Base-by-base conservation (phyloP, 2,113 vertebrate species). In the Labeo catla region DNA sequence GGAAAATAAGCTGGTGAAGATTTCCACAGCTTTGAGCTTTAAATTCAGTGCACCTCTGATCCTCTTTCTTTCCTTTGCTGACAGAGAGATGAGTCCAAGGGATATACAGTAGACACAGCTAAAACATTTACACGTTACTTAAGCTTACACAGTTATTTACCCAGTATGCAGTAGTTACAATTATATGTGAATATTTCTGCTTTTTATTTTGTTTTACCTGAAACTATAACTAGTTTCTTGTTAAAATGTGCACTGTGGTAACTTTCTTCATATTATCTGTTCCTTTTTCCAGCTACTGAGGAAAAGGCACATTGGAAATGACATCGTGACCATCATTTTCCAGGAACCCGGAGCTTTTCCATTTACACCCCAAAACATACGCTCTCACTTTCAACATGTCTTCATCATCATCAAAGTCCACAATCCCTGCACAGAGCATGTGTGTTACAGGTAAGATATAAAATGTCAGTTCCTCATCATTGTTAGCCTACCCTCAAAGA, bases 221-320 rank as follows among this genome's bases (percentile, higher is more conserved):
- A n/a, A n/a, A 47, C 9, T 10, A 49, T 9, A 49, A 57, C 54
- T 74, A 47, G 39, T 72, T 72, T 72, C 16, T 72, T 47, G 45
- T 23, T 76, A 8, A 74, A 77, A 54, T 57, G 15, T 21, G 8
- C 70, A n/a, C 16, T 45, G 2, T 73, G n/a, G 13, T 68, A 13
- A 73, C 23, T 63, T 16, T 23, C 16, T 76, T 16, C 47, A 0
- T 47, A 11, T 85, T 11, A 12, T 34, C 5, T 61, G 13, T 59
- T 59, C 28, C 21, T 39, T 5, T 85, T 16, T 57, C 43, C 90
- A 97, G 96, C 95, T 97, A 49, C 93, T 97, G 93, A 94, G 96
- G 90, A 97, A 97, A 93, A 94, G 96, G 81, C 96, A 97, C 91
- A 97, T 97, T 86, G 96, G 96, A 91, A 97, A 97, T 90, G 96